These are phyloP conservation scores for Choristoneura rosaceana DNA, from an alignment of 2,888 invertebrate species.

Conservation along the genomic window DNA sequence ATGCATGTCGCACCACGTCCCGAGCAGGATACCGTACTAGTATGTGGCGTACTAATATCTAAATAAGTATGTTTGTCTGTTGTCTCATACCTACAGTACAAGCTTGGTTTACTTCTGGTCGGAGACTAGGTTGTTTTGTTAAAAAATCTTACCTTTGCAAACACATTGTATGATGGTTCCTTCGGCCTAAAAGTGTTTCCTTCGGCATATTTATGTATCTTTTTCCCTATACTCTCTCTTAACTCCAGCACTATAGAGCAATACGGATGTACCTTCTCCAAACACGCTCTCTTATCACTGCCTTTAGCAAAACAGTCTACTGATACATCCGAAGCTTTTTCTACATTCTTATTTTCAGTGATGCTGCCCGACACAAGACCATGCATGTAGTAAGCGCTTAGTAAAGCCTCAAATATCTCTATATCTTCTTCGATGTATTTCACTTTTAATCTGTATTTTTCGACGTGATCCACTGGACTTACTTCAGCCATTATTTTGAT, in stretches of 20 bases:
- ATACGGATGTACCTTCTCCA: conserved; percentile 77
- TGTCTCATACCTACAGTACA: too few species aligned
- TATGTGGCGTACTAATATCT: too few species aligned
- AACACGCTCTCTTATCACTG: conserved; percentile 52
- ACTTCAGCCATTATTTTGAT: conserved; percentile 86
- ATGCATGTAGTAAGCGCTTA: conserved; percentile 85
- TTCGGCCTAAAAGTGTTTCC: conserved; percentile 85
- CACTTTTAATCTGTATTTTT: conserved; percentile 90
- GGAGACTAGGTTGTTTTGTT: too few species aligned
- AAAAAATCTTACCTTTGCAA: conserved; percentile 78
- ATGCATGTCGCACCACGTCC: too few species aligned
- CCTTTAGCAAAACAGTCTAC: conserved; percentile 54
- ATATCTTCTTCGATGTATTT: conserved; percentile 90
- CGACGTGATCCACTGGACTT: conserved; percentile 93
- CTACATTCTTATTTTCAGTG: conserved; percentile 62
- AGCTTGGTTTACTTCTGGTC: too few species aligned
- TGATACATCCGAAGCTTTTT: conserved; percentile 59
- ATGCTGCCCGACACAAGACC: conserved; percentile 69
- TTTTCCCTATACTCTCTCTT: conserved; percentile 67
- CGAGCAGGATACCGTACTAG: too few species aligned
- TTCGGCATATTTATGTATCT: conserved; percentile 76
- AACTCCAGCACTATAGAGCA: conserved; percentile 70
- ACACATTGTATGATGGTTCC: conserved; percentile 77
- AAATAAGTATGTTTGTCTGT: too few species aligned
- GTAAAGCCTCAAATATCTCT: conserved; percentile 82